Percentiles rank a stretch among this genome's conserved stretches.
Evolutionary conservation across 2,888 invertebrate species (phyloP).

Genomic region (Oegoconia quadripuncta): DNA sequence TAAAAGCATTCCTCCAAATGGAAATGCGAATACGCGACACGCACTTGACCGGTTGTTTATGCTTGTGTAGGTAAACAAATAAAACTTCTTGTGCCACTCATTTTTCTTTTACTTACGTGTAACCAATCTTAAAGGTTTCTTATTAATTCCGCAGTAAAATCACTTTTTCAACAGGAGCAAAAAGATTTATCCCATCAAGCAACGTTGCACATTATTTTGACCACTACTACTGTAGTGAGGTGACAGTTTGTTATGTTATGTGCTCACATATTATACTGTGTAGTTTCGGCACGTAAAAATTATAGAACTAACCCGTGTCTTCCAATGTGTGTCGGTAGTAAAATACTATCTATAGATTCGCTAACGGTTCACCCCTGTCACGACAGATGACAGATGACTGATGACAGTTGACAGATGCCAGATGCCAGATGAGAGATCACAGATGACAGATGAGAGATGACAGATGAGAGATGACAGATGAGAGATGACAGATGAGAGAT

Average conservation of each 20-base stretch:
- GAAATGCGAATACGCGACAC: too few species aligned
- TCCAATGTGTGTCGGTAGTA: too few species aligned
- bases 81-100: conserved; percentile 3
- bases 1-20: too few species aligned
- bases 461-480: too few species aligned
- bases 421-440: too few species aligned
- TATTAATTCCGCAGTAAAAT: conserved; percentile 42
- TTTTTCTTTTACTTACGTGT: conserved; percentile 40
- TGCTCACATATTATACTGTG: background rate
- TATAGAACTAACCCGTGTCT: background rate
- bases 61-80: background rate
- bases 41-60: too few species aligned
- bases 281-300: background rate
- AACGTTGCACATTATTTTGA: conserved; percentile 52
- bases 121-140: conserved; percentile 64
- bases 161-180: conserved; percentile 62
- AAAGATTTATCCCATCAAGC: conserved; percentile 68
- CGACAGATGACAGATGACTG: too few species aligned
- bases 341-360: too few species aligned
- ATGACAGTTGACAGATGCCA: too few species aligned
- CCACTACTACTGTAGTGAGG: conserved; percentile 22
- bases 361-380: too few species aligned
- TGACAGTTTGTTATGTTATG: background rate
- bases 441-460: too few species aligned
- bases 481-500: too few species aligned